Evolutionary conservation across 2,113 vertebrate species (phyloP), one percentile per base, ranked within the genome.

Genomic region (Ictalurus furcatus): DNA sequence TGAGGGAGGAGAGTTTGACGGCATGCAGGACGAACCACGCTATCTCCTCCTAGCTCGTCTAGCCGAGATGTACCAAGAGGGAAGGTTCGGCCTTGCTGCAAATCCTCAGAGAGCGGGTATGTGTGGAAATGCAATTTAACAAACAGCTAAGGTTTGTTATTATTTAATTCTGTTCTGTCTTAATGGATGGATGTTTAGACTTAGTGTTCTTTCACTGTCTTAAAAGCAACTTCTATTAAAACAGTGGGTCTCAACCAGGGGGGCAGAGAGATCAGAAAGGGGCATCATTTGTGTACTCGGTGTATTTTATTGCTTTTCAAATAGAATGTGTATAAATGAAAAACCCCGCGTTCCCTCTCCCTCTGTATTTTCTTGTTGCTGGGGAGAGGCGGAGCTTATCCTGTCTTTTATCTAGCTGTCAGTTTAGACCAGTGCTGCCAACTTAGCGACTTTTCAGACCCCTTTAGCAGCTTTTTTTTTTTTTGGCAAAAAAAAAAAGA

Each of bases 1-100:
- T 0, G 98, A 99, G 85, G 98, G 97, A 0, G 98, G 98, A 3
- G 98, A 99, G 94, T 99, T 96, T 0, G 97, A 99, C 0, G 98
- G 97, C 61, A 97, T 96, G 23, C 97, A 97, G 82, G 97, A 98
- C 0, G 97, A 99, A 88, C 98, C 98, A 0, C 96, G 96, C 0
- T 96, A 98, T 59, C 90, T 95, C 71, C 96, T 99, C 69, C 94
- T 99, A 93, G 97, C 98, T 92, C 96, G 97, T 91, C 95, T 97
- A 90, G 98, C 98, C 0, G 97, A 98, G 93, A 97, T 99, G 97
- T 96, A 96, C 91, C 94, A 96, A 88, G 92, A 16, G 0, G 98
- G 98, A 13, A 96, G 97, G 16, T 95, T 93, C 84, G 90, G 93
- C 34, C 93, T 99, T 79, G 90, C 92, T 1, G 95, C 95, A 79